Evolutionary conservation across 2,888 invertebrate genomes (phyloP), one percentile per base, ranked within the genome.

Genomic region (Chromoteleia sp.): DNA sequence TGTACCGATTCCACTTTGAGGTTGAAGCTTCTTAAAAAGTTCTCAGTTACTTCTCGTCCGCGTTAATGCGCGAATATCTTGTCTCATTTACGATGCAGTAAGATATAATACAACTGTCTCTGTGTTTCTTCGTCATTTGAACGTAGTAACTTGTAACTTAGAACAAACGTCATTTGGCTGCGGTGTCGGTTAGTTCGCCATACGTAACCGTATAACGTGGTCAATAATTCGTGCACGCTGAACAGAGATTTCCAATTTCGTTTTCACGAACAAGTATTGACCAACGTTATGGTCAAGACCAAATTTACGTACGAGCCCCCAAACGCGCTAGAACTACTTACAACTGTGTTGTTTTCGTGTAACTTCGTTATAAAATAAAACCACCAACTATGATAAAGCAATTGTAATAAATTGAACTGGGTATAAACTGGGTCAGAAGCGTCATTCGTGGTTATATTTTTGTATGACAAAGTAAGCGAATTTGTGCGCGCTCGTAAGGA

Each of bases 221-320:
- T 59, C 78, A 73, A 67, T 73, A 78, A 73, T 70, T 81, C 48
- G 65, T 70, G 52, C 63, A 76, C 54, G 63, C 50, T 59, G 43
- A 73, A 74, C 78, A 65, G 68, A 83, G 83, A 85, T 83, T 83
- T 80, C 80, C 85, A 84, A 85, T 84, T 83, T 82, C 82, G 74
- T 48, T 45, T 78, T 85, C 83, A 85, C 84, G 84, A 85, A 85
- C 85, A 65, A 50, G 29, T 65, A 84, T 71, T 81, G 68, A 82
- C 78, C 41, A 54, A 50, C 41, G 17, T 33, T 41, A 56, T 56
- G 48, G 68, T 68, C 48, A 43, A 68, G 17, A 56, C 8, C 33
- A 56, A 45, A 68, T 68, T 54, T 21, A 36, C 43, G 45, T 74
- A 52, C 21, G 25, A 36, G 63, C 15, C 5, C 29, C 21, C 8